Evolutionary conservation across 2,888 invertebrate genomes (phyloP), one percentile per base, ranked within the genome.

Genomic region (Epinotia bilunana): DNA sequence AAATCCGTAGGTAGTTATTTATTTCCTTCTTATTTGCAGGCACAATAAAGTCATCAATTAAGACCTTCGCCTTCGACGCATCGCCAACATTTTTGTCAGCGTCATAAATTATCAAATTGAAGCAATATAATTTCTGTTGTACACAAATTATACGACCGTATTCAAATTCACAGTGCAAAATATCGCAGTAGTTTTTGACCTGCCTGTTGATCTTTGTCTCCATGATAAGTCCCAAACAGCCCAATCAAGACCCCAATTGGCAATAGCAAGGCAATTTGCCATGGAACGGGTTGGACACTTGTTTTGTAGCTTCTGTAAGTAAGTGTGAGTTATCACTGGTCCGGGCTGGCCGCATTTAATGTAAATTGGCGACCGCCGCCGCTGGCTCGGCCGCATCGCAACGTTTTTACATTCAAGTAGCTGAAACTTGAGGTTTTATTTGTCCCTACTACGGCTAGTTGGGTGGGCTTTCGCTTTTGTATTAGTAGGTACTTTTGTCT

Each of bases 331-430:
- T 91, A 91, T 91, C 90, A 89, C 89, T 88, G 84, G 87, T 84
- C 84, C 86, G 83, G 83, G 87, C 86, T 86, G 84, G 87, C 92
- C 91, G 91, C 92, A 90, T 91, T 92, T 91, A 91, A 93, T 92
- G 92, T 90, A 92, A 93, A 92, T 93, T 90, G 89, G 87, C 88
- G 87, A 87, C 88, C 88, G 85, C 81, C 82, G 82, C 85, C 85
- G 83, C 84, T 82, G 80, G 83, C 81, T 83, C 84, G 80, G 83
- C 86, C 87, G 89, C 87, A 87, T 87, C 87, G 88, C 87, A 85
- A 85, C 87, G 89, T 92, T 91, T 92, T 92, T 90, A 88, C 88
- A 91, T 90, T 91, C 89, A 91, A 91, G 91, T 90, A 89, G 88
- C 87, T 87, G 86, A 87, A 89, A 88, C 91, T 91, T 88, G 86